These are phyloP conservation scores for Tanytarsus gracilentus DNA, from an alignment of 2,888 invertebrate species.

Conservation along the genomic window DNA sequence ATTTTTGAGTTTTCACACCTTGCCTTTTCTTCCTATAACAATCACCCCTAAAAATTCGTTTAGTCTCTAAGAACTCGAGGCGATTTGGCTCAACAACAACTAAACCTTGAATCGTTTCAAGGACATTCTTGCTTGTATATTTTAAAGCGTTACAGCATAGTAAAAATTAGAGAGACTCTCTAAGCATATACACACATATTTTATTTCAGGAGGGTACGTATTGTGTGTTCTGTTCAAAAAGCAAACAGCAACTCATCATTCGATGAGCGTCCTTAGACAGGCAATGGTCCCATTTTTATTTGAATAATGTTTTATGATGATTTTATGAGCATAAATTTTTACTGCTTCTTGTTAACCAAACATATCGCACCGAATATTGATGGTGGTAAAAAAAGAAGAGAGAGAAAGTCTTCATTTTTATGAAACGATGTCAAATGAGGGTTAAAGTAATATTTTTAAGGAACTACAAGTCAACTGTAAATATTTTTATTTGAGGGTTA, in stretches of 20 bases:
- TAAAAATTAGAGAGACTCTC: too few relatives aligned
- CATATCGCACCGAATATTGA: background rate
- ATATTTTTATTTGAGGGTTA: too few relatives aligned
- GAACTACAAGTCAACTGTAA: too few relatives aligned
- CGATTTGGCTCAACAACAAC: too few relatives aligned
- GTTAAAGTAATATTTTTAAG: background rate
- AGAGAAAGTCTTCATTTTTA: slow-evolving; percentile 1
- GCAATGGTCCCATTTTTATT: slow-evolving; percentile 17
- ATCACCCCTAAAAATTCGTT: too few relatives aligned
- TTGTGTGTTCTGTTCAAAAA: background rate
- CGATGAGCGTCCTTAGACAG: background rate
- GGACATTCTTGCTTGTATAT: slow-evolving; percentile 14
- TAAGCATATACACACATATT: too few relatives aligned
- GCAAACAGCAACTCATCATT: background rate
- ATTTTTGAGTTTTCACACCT: too few relatives aligned
- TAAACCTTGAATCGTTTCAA: slow-evolving; percentile 16
- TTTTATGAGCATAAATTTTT: slow-evolving; percentile 20
- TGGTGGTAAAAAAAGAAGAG: background rate
- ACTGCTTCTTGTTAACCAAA: slow-evolving; percentile 7
- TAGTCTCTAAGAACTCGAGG: too few relatives aligned
- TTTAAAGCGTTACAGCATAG: slow-evolving; percentile 19
- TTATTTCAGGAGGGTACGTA: background rate
- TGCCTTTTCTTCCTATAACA: too few relatives aligned
- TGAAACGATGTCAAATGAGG: background rate
- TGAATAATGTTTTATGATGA: slow-evolving; percentile 19